Evolutionary conservation across 2,888 invertebrate genomes (phyloP).

Genomic region (Octonoba sinensis): DNA sequence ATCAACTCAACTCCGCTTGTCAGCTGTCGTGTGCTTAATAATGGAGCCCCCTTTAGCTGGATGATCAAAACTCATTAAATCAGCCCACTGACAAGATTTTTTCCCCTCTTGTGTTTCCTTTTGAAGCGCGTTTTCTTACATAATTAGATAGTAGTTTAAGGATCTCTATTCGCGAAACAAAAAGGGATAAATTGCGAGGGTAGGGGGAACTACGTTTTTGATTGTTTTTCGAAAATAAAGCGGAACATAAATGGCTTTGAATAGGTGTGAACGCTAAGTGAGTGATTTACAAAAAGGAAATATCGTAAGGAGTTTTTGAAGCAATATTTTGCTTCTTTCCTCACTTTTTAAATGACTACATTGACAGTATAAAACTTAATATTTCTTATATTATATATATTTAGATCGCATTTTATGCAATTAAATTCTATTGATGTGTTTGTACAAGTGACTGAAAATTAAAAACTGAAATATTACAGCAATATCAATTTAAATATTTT

Average conservation of each 20-base stretch:
- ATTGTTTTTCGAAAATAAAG: slow-evolving; percentile 18
- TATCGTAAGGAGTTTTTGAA: neutral
- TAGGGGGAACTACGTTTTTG: slow-evolving; percentile 11
- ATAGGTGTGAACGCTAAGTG: slow-evolving; percentile 15
- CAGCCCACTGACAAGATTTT: slow-evolving; percentile 59
- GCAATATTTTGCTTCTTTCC: neutral
- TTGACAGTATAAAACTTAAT: neutral
- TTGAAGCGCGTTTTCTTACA: slow-evolving; percentile 50
- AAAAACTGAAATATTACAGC: too few species aligned
- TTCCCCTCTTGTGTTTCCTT: slow-evolving; percentile 13
- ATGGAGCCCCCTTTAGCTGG: slow-evolving; percentile 58
- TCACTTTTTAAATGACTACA: neutral
- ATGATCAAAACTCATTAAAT: slow-evolving; percentile 64
- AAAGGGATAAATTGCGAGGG: slow-evolving; percentile 36
- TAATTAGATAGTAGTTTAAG: slow-evolving; percentile 60
- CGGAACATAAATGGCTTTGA: slow-evolving; percentile 21
- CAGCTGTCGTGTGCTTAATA: slow-evolving; percentile 63
- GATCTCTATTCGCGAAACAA: slow-evolving; percentile 41
- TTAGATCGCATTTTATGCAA: too few species aligned
- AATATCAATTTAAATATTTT: too few species aligned
- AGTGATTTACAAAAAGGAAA: slow-evolving; percentile 9
- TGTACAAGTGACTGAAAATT: too few species aligned
- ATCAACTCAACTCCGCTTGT: slow-evolving; percentile 61
- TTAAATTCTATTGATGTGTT: too few species aligned
- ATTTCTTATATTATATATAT: neutral